phyloP scores from a whole-genome alignment of 1,140 invertebrate genomes.

The Tetramorium simillimum region DNA sequence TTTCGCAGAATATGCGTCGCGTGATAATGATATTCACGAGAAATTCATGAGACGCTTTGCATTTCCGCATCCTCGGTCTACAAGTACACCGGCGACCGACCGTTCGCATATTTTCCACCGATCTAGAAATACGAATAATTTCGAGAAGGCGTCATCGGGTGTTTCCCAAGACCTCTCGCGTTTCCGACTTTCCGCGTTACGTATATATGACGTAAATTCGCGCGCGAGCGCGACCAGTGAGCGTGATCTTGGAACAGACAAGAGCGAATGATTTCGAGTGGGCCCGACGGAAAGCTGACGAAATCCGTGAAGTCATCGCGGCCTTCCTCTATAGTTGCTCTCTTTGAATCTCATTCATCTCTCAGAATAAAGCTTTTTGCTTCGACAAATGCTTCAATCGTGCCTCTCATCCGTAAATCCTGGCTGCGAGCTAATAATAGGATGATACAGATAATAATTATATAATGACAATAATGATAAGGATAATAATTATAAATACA shows the following conservation, averaged over 20 bases:
- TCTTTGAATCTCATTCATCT: no score
- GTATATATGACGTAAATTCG: background rate
- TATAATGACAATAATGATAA: background rate
- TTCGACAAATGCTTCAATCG: background rate
- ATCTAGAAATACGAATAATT: slow-evolving; percentile 8
- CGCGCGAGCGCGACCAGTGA: no score
- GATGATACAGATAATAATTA: background rate
- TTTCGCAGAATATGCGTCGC: background rate
- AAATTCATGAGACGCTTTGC: slow-evolving; percentile 9
- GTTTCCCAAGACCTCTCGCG: background rate
- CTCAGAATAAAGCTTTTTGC: background rate
- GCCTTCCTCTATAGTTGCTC: background rate
- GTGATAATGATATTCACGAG: slow-evolving; percentile 13
- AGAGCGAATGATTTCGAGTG: background rate
- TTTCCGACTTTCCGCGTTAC: slow-evolving; percentile 8
- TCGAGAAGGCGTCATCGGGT: background rate
- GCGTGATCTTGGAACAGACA: background rate
- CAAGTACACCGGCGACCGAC: background rate
- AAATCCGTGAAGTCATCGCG: background rate
- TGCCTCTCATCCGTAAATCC: background rate
- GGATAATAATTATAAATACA: background rate
- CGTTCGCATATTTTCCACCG: background rate
- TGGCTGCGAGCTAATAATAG: background rate
- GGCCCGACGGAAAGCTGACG: no score
- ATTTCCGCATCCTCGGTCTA: background rate